phyloP scores from a whole-genome alignment of 2,113 vertebrate genomes.

The Herpetotheres cachinnans region DNA sequence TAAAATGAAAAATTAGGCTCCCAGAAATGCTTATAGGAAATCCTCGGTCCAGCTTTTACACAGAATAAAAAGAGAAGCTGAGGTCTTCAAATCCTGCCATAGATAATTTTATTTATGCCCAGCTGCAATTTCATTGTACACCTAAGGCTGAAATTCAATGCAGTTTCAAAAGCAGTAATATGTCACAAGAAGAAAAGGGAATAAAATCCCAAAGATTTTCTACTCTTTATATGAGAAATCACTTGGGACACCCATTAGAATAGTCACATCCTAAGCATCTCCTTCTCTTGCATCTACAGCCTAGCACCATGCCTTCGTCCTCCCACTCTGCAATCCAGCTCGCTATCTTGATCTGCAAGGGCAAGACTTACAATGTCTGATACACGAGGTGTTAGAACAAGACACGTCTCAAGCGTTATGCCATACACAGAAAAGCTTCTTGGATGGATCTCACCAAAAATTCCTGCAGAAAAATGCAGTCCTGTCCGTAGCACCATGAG shows the following conservation, averaged over 20 bases:
- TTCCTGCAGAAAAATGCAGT: background rate
- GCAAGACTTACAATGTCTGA: background rate
- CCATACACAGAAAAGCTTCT: background rate
- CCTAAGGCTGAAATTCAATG: background rate
- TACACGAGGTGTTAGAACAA: background rate
- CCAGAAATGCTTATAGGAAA: background rate
- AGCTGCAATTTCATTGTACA: background rate
- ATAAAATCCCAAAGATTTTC: background rate
- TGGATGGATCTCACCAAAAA: background rate
- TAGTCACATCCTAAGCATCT: background rate
- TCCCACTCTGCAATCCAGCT: background rate
- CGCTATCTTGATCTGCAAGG: background rate
- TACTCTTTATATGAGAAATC: background rate
- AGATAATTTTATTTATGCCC: background rate
- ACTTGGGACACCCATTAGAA: fast-evolving
- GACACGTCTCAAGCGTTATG: background rate
- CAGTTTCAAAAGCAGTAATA: background rate
- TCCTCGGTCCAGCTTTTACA: background rate
- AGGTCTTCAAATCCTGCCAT: background rate
- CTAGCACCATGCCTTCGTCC: background rate
- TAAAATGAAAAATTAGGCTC: constrained; percentile 13
- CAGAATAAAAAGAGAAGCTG: background rate
- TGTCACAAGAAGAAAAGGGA: background rate
- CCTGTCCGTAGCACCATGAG: fast-evolving
- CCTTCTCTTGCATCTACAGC: background rate